Conservation (phyloP, 2,113 vertebrate genomes). For the Fulmarus glacialis region DNA sequence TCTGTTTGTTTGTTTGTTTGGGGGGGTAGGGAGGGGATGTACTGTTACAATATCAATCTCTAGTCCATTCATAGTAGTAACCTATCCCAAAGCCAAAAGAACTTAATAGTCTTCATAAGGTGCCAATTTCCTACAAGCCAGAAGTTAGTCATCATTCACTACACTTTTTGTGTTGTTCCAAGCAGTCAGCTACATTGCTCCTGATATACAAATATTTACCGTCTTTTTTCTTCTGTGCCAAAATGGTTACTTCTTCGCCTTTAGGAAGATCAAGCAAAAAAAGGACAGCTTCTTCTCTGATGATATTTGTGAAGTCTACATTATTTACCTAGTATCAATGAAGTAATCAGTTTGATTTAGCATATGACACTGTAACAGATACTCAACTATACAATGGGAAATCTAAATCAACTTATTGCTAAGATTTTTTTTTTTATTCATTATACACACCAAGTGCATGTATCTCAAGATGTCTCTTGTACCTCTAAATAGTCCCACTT, state of each 20-base stretch:
- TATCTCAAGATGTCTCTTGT: neutral
- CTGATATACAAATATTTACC: slow-evolving; percentile 74
- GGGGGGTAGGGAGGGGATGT: too few relatives aligned
- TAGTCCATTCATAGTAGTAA: neutral
- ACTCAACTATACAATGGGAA: neutral
- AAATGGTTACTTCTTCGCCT: slow-evolving; percentile 95
- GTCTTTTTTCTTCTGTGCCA: slow-evolving; percentile 98
- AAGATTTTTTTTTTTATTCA: neutral
- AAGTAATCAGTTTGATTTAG: neutral
- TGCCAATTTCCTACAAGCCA: neutral
- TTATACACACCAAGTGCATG: neutral
- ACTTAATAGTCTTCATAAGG: neutral
- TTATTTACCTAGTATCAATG: slow-evolving; percentile 89
- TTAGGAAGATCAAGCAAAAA: slow-evolving; percentile 95
- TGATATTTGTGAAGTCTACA: slow-evolving; percentile 98
- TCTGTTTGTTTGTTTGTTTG: neutral
- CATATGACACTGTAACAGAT: neutral
- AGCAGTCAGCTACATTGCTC: neutral
- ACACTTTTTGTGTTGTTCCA: neutral
- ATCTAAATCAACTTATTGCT: neutral
- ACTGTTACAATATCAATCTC: neutral
- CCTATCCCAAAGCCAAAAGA: neutral
- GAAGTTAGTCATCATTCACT: neutral
- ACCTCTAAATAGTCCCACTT: neutral
- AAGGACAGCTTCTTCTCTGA: slow-evolving; percentile 96